These are phyloP conservation scores for Hemibagrus wyckioides DNA, from an alignment of 2,113 vertebrate species.

Conservation along the genomic window DNA sequence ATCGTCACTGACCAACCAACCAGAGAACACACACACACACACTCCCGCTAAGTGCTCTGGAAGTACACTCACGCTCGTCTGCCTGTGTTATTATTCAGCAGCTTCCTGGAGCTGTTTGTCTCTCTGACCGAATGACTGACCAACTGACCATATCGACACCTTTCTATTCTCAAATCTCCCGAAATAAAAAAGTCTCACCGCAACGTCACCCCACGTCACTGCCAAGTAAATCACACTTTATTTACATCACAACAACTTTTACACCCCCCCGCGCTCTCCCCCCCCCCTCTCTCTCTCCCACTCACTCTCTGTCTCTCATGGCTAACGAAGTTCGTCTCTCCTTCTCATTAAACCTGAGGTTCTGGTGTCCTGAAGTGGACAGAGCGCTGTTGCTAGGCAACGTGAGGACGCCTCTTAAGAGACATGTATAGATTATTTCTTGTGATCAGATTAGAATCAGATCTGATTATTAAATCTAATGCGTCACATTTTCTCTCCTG, in stretches of 20 bases:
- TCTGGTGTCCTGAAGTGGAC: not conserved
- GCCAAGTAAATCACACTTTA: not conserved
- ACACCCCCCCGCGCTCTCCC: not conserved
- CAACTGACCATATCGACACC: too few relatives aligned
- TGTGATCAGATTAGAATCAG: not conserved
- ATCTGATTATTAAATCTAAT: not conserved
- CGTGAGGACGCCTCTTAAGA: not conserved
- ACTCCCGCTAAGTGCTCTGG: slow-evolving; percentile 35
- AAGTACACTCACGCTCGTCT: slow-evolving; percentile 11
- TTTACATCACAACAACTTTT: not conserved
- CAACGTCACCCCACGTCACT: not conserved
- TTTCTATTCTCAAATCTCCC: not conserved
- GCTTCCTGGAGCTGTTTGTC: not conserved
- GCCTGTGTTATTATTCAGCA: not conserved
- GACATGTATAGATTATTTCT: not conserved
- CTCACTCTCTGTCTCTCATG: not conserved
- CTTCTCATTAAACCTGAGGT: not conserved
- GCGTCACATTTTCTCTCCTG: too few relatives aligned
- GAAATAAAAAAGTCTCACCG: not conserved
- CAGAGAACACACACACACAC: not conserved
- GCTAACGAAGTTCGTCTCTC: not conserved
- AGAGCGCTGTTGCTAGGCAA: not conserved
- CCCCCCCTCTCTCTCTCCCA: not conserved
- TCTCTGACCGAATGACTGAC: too few relatives aligned
- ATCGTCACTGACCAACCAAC: not conserved